phyloP scores from a whole-genome alignment of 2,797 vertebrate genomes.

The Pantherophis vulpinus region DNA sequence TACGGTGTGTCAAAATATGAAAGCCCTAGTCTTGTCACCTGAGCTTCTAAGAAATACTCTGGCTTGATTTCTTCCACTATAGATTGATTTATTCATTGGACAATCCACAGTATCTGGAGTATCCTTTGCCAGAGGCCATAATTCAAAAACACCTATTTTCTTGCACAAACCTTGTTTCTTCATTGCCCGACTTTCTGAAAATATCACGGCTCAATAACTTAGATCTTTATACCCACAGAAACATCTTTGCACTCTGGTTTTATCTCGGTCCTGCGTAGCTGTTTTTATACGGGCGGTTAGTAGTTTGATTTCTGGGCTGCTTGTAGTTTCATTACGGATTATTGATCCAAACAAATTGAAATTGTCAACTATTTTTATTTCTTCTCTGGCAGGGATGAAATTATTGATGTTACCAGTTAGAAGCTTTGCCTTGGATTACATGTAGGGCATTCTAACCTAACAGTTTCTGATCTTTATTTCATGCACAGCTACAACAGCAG shows the following conservation, averaged over 20 bases:
- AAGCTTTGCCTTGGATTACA: neutral
- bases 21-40: neutral
- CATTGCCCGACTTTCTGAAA: neutral
- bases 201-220: neutral
- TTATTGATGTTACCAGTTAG: neutral
- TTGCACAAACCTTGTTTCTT: neutral
- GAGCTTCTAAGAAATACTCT: neutral
- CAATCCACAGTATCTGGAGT: neutral
- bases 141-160: neutral
- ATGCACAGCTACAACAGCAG: neutral
- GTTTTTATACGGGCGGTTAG: neutral
- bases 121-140: neutral
- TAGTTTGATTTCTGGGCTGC: neutral
- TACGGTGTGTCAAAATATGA: neutral
- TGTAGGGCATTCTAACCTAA: neutral
- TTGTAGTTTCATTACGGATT: neutral
- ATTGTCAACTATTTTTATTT: neutral
- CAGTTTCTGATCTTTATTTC: neutral
- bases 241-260: neutral
- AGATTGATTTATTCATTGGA: neutral
- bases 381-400: neutral
- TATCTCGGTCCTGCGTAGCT: neutral
- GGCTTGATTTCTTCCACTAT: neutral
- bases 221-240: neutral
- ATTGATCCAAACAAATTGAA: neutral